Evolutionary conservation across 2,113 vertebrate genomes (phyloP), one percentile per base, ranked within the genome.

Genomic region (Chaenocephalus aceratus): DNA sequence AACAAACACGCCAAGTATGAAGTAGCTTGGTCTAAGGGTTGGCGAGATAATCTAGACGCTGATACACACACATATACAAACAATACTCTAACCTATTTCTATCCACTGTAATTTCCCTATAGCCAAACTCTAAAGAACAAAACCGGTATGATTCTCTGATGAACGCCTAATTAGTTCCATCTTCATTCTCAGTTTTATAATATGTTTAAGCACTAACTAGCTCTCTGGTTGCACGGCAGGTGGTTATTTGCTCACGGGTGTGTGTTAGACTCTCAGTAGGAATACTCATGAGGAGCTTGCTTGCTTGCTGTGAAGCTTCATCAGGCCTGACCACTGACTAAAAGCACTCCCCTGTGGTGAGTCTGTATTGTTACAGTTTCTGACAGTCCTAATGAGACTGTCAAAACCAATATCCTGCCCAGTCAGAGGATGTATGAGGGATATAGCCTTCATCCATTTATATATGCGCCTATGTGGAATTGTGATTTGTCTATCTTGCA

Each of bases 331-430:
- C 51, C 21, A 61, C 72, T 83, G 72, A 67, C 57, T 58, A 88
- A 92, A 56, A 91, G 85, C 84, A 79, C 80, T 9, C 71, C 69
- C 86, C 62, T 49, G 85, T 91, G 90, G 88, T 68, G 12, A 56
- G 3, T 68, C 1, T 64, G 8, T 60, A 15, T 53, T 66, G 3
- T 75, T 89, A 74, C 86, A 87, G 18, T 63, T 34, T 15, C 45
- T 75, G 36, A 48, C 15, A 62, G 36, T 30, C 23, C 23, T 21
- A 69, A 30, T 30, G 46, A 79, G 34, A 51, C 36, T n/a, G 48
- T n/a, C 11, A 41, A 23, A 14, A 11, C 6, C 44, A 36, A 14
- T 14, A 21, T 61, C 1, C n/a, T 60, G 30, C 10, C 12, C 10
- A 48, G 6, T 3, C 36, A 41, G 36, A 41, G 36, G 36, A 41